Evolutionary conservation across 2,888 invertebrate species (phyloP), one percentile per base, ranked within the genome.

Genomic region (Cloeon dipterum): DNA sequence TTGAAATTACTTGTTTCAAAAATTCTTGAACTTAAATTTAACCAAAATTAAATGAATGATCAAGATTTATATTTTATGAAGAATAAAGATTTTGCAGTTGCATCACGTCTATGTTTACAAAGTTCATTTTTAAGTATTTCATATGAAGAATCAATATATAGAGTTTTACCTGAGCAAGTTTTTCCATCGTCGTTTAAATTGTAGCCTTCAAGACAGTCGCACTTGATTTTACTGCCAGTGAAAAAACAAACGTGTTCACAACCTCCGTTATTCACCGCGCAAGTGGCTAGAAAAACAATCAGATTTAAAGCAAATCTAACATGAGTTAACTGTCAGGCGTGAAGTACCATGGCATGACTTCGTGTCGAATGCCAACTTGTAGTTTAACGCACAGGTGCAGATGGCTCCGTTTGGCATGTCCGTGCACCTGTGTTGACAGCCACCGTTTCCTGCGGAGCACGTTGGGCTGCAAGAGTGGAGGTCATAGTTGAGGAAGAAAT

Each of bases 401-500:
- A 45, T 37, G 5, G 52, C 51, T n/a, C 19, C 53, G 4, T 43
- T 40, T 8, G 44, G 36, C 5, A 47, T 47, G 37, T 54, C 48
- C 10, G 47, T 47, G 41, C 57, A 57, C 20, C 46, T 47, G 42
- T 57, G 57, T 36, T 56, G 55, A 41, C 57, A 57, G 2, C 55
- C 56, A 1, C 55, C 56, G 44, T 57, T 55, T 3, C 53, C 53
- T 5, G 49, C 43, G 4, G 43, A 39, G 45, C 57, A 57, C 13
- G 38, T 37, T 17, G 36, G 26, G n/a, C 23, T 5, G 10, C 38
- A 38, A 13, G 34, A 32, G 21, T 33, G 32, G 17, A 34, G 21
- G 23, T 38, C 38, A 8, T 32, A 33, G 25, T 38, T 34, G 7
- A 38, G 21, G 14, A 11, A 8, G 25, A 38, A 33, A n/a, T 33